Evolutionary conservation across 92 coral and sea anemone species (phyloP), one percentile per base, ranked within the genome.

Genomic region (Parazoanthus swiftii): DNA sequence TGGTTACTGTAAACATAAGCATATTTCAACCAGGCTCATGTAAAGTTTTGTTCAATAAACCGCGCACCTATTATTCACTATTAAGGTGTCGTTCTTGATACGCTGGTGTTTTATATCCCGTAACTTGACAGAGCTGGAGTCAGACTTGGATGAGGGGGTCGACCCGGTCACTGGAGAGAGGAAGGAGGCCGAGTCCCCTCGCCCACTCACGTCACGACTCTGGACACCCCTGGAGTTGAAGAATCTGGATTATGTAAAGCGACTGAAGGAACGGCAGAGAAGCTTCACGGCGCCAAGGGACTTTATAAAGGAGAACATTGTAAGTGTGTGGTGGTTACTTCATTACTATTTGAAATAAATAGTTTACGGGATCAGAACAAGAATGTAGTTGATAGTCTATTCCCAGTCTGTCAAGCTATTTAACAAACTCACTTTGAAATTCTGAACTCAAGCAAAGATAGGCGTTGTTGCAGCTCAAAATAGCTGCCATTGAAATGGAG

Each of bases 251-350:
- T 97, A 95, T 80, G 96, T 88, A 38, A 79, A 85, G 42, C 77
- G 88, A 38, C 85, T 97, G 80, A 95, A 92, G 80, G 93, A 89
- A 85, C 91, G 99, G 81, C 85, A 80, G 50, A 72, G 79, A 1
- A 56, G 80, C 23, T 63, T 79, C 20, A 67, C 54, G 15, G 67
- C 86, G 8, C 14, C 37, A 8, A 94, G 91, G 63, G 92, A 95
- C 89, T 97, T 97, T 85, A 89, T 97, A 89, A 90, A 18, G 76
- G 98, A 95, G 67, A 97, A 97, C 71, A 94, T 95, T 63, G 99
- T 96, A 88, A 95, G 99, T 93, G 21, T 51, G 33, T 6, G 39
- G n/a, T 38, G 23, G 46, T 63, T 63, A 23, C 51, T 13, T 20
- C 18, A 54, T 0, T 1, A 11, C 59, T 14, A 13, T 13, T 54